Evolutionary conservation across 1,140 invertebrate genomes (phyloP).

Genomic region (Neodiprion lecontei): DNA sequence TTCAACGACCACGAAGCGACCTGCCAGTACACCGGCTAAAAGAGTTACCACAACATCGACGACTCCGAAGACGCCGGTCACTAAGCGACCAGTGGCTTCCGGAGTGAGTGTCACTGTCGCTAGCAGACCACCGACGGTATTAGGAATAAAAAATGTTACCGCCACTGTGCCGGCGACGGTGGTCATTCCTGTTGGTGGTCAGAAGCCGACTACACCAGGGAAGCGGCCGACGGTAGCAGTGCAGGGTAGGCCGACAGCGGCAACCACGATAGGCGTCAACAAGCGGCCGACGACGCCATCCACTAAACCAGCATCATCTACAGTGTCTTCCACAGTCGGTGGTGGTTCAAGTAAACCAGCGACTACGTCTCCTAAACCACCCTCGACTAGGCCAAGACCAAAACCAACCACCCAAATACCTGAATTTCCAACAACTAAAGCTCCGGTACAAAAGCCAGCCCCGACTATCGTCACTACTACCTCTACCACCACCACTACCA

Average conservation of each 20-base stretch:
- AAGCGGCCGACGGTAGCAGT: neutral
- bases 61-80: conserved; percentile 14
- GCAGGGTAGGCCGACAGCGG: neutral
- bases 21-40: conserved; percentile 20
- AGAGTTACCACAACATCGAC: conserved; percentile 32
- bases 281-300: neutral
- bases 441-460: conserved; percentile 7
- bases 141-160: neutral
- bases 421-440: conserved; percentile 15
- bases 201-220: conserved; percentile 10
- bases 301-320: neutral
- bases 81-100: neutral
- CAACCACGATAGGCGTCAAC: neutral
- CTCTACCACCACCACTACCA: conserved; percentile 34
- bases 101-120: neutral
- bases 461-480: conserved; percentile 36
- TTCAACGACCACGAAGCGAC: neutral
- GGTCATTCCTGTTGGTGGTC: neutral
- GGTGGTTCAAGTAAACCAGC: neutral
- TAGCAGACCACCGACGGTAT: neutral
- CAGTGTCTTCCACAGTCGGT: neutral
- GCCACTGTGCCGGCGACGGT: neutral
- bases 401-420: neutral
- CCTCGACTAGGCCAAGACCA: conserved; percentile 19
- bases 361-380: conserved; percentile 8